Evolutionary conservation across 1,140 invertebrate species (phyloP), one percentile per base, ranked within the genome.

Genomic region (Neotoxoptera formosana): DNA sequence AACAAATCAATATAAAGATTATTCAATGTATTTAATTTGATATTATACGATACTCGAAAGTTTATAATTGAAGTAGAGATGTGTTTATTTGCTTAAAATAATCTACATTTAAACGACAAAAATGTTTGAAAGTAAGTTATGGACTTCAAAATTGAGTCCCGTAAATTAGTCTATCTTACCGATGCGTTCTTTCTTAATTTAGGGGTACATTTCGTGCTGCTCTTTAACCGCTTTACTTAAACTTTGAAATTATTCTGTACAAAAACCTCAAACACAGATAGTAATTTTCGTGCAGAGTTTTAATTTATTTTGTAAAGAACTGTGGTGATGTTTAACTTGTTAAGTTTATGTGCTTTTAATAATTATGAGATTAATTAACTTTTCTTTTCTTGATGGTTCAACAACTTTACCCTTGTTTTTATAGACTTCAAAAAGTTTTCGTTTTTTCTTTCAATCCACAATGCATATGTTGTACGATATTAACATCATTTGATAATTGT

Each of bases 101-200:
- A 17, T 87, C 23, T 53, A 11, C 30, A 51, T 48, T 89, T 89
- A 89, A 88, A 88, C n/a, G 47, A 88, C 7, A n/a, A 51, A 45
- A 21, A 53, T 21, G 8, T 89, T 53, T 53, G 7, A 51, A 53
- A 89, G n/a, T 34, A 51, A 53, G 51, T 23, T 89, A 36, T n/a
- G 47, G 36, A 53, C n/a, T 89, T 53, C 23, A 36, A 51, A 89
- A 89, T 53, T 36, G n/a, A 34, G n/a, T 51, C n/a, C 30, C 9
- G 87, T 89, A 53, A 34, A 89, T 89, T 53, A 89, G 21, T 53
- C 60, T 89, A 89, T 89, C 9, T 89, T 53, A 89, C n/a, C 21
- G 30, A 51, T 51, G 30, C 2, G 20, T 86, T 86, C 23, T 41
- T 47, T 51, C 30, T 88, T 88, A 48, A 51, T 51, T 51, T 89